Conservation (phyloP, 2,888 invertebrate species). For the Incurvaria masculella region DNA sequence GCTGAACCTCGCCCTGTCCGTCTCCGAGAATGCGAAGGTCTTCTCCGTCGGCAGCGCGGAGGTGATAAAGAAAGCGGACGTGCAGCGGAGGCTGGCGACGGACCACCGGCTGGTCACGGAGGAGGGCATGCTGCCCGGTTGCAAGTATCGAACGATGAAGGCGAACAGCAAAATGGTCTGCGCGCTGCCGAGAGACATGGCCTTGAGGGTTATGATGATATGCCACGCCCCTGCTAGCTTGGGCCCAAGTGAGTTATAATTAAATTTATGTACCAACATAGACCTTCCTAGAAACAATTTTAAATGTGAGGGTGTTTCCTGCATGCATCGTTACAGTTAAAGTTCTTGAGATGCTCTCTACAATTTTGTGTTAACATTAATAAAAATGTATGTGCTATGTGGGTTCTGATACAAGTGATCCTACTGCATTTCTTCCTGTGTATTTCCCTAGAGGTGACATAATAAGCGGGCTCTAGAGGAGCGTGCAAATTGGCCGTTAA, state of each 20-base stretch:
- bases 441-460: no score
- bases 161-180: conserved; percentile 30
- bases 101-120: conserved; percentile 27
- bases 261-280: no score
- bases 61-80: conserved; percentile 38
- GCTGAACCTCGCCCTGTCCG: conserved; percentile 32
- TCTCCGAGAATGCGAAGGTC: conserved; percentile 23
- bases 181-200: conserved; percentile 35
- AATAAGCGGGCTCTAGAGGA: no score
- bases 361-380: no score
- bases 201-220: conserved; percentile 33
- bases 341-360: no score
- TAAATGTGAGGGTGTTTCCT: no score
- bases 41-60: conserved; percentile 38
- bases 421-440: no score
- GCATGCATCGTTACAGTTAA: no score
- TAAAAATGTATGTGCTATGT: no score
- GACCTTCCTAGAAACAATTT: no score
- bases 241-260: background rate
- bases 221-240: conserved; percentile 29
- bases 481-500: no score
- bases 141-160: conserved; percentile 27
- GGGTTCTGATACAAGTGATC: no score
- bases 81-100: conserved; percentile 33
- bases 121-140: conserved; percentile 22